A percentile compares a stretch with the other conserved stretches of the same genome.
These are phyloP conservation scores for Conus ventricosus DNA, from an alignment of 1,140 invertebrate species.

Conservation along the genomic window DNA sequence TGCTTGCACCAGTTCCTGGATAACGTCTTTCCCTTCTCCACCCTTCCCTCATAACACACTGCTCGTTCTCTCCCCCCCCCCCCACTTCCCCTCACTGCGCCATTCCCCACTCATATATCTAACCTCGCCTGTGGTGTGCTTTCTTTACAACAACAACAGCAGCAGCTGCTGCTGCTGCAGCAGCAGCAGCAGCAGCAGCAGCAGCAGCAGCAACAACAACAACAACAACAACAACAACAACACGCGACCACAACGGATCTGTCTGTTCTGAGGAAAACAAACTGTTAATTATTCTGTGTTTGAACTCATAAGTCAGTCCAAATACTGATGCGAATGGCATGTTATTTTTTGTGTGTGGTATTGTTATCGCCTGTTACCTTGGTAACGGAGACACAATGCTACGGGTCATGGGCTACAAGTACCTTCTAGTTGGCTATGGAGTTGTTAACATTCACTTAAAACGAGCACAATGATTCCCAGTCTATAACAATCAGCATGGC, in stretches of 20 bases:
- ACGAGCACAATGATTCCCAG: too few species aligned
- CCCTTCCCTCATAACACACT: background rate
- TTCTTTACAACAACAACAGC: background rate
- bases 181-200: constrained; percentile 7
- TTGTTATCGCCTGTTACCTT: too few species aligned
- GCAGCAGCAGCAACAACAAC: background rate
- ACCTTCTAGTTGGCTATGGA: too few species aligned
- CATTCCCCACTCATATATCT: constrained; percentile 21
- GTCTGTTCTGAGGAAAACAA: background rate
- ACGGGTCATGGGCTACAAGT: too few species aligned
- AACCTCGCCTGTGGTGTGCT: background rate
- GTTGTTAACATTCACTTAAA: too few species aligned
- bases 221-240: background rate
- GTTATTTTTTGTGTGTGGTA: background rate
- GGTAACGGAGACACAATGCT: too few species aligned
- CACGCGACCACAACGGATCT: background rate
- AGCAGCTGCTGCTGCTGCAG: background rate
- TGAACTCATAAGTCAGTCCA: background rate
- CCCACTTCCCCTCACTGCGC: constrained; percentile 1
- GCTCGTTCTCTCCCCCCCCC: background rate
- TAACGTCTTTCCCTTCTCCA: background rate
- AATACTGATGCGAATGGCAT: background rate
- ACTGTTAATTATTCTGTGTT: too few species aligned
- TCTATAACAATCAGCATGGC: too few species aligned
- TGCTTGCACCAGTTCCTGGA: too few species aligned